Evolutionary conservation across 2,888 invertebrate genomes (phyloP).

Genomic region (Agonum fuliginosum): DNA sequence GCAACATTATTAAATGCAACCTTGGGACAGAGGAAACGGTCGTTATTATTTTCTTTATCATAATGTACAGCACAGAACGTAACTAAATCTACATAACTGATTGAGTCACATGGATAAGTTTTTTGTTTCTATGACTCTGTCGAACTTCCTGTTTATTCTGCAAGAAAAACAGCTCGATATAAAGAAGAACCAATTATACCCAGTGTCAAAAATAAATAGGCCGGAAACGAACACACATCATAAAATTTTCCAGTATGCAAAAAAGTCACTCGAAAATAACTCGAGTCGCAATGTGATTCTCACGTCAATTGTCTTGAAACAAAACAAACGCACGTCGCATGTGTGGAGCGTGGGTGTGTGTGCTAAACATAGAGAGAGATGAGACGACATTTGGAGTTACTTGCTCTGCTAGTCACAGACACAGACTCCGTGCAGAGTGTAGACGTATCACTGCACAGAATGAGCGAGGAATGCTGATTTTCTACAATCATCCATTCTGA

Average conservation of each 20-base stretch:
- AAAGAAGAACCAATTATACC: slow-evolving; percentile 36
- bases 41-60: slow-evolving; percentile 16
- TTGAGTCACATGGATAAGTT: slow-evolving; percentile 9
- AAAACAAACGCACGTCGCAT: slow-evolving; percentile 40
- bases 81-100: too few relatives aligned
- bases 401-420: slow-evolving; percentile 51
- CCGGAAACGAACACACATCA: slow-evolving; percentile 45
- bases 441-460: not conserved
- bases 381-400: slow-evolving; percentile 31
- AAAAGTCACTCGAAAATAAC: slow-evolving; percentile 27
- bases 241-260: slow-evolving; percentile 56
- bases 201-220: slow-evolving; percentile 42
- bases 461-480: too few relatives aligned
- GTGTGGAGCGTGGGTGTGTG: not conserved
- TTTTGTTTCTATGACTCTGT: slow-evolving; percentile 8
- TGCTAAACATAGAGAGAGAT: not conserved
- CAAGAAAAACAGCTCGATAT: slow-evolving; percentile 30
- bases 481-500: too few relatives aligned
- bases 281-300: slow-evolving; percentile 40
- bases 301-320: slow-evolving; percentile 59
- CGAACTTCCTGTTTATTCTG: slow-evolving; percentile 25
- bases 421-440: not conserved
- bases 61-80: not conserved
- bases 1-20: too few relatives aligned
- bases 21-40: slow-evolving; percentile 12